Base-by-base conservation (phyloP, 2,113 vertebrate species). In the Candoia aspera region DNA sequence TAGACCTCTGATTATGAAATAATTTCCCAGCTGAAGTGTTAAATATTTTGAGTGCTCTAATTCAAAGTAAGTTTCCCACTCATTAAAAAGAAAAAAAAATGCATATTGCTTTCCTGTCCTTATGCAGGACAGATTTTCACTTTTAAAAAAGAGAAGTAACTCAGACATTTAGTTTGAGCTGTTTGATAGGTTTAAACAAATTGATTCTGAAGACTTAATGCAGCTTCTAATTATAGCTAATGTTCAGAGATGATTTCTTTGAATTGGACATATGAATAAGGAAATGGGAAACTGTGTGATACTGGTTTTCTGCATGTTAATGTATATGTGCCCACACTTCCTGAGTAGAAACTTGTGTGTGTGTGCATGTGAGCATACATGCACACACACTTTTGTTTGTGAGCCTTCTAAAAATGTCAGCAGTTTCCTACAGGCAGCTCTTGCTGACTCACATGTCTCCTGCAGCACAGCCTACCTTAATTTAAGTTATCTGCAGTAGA, bases 371-470 rank as follows among this genome's bases (percentile, higher is more conserved):
- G 96, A 96, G 86, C 57, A 37, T 59, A 57, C 54, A 37, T 6
- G 2, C 21, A 37, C 42, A 9, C 42, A 53, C 64, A 95, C 83
- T 33, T 85, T 91, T 90, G 91, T 95, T 93, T 97, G 96, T 92
- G 95, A 96, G 96, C 96, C 92, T 94, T 96, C 96, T 93, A 93
- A 92, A 96, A 94, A 17, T 96, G 97, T 98, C 98, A 98, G 98
- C 98, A 98, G 92, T 98, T 98, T 97, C 97, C 97, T 97, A 84
- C 94, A 88, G 93, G 96, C 94, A 87, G 93, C 90, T 93, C 95
- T 94, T 97, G 97, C 97, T 98, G 98, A 98, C 97, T 98, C 98
- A 98, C 96, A 93, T 95, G 94, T 97, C 97, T 95, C 96, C 89
- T 96, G 93, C 90, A 90, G 97, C 89, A 88, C 93, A 96, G 95